phyloP scores from a whole-genome alignment of 2,888 invertebrate genomes.

The Baronia brevicornis region DNA sequence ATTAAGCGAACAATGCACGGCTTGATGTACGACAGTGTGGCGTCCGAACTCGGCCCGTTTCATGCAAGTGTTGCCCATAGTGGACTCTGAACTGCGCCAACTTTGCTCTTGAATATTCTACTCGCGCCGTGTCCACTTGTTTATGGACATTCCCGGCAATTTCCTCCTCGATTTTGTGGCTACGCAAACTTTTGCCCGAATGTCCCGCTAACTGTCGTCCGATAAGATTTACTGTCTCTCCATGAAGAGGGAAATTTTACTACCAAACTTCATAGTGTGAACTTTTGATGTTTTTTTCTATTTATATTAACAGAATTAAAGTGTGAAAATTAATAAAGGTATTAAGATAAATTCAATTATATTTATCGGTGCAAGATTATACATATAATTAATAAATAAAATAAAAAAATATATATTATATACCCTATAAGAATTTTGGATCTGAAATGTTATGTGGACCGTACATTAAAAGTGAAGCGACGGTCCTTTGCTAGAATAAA shows the following conservation, averaged over 20 bases:
- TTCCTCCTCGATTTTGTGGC: slow-evolving; percentile 53
- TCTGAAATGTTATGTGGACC: too few relatives aligned
- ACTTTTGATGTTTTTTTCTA: slow-evolving; percentile 15
- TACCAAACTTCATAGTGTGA: slow-evolving; percentile 19
- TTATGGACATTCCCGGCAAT: slow-evolving; percentile 50
- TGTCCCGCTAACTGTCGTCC: slow-evolving; percentile 47
- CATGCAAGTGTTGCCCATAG: slow-evolving; percentile 62
- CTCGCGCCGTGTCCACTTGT: slow-evolving; percentile 48
- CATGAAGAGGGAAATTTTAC: slow-evolving; percentile 23
- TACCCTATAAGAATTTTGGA: too few relatives aligned
- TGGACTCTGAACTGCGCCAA: slow-evolving; percentile 47
- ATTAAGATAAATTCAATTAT: too few relatives aligned
- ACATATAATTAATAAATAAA: too few relatives aligned
- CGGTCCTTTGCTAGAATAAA: too few relatives aligned
- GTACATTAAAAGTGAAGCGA: too few relatives aligned
- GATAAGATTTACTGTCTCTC: slow-evolving; percentile 50
- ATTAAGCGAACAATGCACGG: slow-evolving; percentile 67
- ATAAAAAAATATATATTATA: too few relatives aligned
- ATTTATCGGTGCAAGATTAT: too few relatives aligned
- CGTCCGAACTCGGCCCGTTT: slow-evolving; percentile 59
- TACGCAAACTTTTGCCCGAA: slow-evolving; percentile 51
- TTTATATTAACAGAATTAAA: too few relatives aligned
- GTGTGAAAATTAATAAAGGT: too few relatives aligned
- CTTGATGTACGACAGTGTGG: slow-evolving; percentile 57
- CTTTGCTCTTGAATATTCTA: slow-evolving; percentile 71